phyloP scores from a whole-genome alignment of 2,113 vertebrate species.

The Heterochromis multidens region DNA sequence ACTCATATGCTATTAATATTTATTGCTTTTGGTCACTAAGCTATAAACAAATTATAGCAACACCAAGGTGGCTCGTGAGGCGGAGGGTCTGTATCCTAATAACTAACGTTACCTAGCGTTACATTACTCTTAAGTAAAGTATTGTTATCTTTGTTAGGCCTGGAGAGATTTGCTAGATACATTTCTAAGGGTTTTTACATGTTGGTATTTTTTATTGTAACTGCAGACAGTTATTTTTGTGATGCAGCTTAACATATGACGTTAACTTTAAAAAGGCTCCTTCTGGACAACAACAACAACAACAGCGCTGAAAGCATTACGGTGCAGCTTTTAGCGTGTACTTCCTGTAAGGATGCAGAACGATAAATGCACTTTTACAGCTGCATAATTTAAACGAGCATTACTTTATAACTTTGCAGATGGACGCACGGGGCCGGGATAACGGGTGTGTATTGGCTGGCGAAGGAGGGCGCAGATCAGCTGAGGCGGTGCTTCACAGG shows the following conservation, averaged over 20 bases:
- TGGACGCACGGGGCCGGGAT: not conserved
- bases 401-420: not conserved
- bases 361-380: not conserved
- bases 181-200: not conserved
- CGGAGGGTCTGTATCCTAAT: not conserved
- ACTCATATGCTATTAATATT: not conserved
- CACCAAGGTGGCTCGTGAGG: not conserved
- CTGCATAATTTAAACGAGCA: not conserved
- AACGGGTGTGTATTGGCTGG: not conserved
- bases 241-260: not conserved
- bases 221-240: not conserved
- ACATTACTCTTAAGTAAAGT: not conserved
- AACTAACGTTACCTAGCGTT: not conserved
- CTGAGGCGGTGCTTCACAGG: slow-evolving; percentile 62
- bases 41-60: not conserved
- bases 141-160: not conserved
- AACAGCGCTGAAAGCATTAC: not conserved
- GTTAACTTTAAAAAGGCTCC: not conserved
- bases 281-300: not conserved
- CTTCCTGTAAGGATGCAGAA: not conserved
- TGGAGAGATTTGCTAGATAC: not conserved
- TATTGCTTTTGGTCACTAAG: not conserved
- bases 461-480: slow-evolving; percentile 19
- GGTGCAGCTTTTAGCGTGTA: not conserved
- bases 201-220: not conserved